Percentiles rank a stretch among this genome's conserved stretches.
These are phyloP conservation scores for Otis tarda DNA, from an alignment of 2,113 vertebrate species.

Conservation along the genomic window DNA sequence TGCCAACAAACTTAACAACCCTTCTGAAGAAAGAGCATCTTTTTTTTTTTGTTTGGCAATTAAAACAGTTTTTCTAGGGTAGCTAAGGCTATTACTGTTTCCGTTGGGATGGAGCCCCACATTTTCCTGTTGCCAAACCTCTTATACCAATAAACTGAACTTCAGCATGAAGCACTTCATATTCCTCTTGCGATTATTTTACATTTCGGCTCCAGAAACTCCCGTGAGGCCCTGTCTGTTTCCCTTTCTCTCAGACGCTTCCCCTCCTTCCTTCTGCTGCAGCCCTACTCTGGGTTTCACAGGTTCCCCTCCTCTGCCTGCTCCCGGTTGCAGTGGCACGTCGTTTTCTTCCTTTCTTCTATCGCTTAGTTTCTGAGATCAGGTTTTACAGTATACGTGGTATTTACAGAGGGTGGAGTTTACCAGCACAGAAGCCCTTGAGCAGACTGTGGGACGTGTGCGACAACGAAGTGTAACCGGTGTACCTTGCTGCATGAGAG, in stretches of 20 bases:
- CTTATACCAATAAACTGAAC: background rate
- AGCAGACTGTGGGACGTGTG: conserved; percentile 81
- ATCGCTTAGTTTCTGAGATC: background rate
- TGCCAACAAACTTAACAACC: background rate
- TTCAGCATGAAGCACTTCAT: background rate
- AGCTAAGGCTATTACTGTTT: background rate
- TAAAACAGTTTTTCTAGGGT: background rate
- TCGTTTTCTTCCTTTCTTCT: background rate
- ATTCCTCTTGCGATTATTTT: background rate
- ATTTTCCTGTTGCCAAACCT: background rate
- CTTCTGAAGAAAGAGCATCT: background rate
- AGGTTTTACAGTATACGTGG: conserved; percentile 67
- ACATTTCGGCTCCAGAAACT: background rate
- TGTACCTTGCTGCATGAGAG: conserved; percentile 99
- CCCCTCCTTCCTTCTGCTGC: background rate
- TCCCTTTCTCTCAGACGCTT: background rate
- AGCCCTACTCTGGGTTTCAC: background rate
- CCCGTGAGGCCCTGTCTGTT: background rate
- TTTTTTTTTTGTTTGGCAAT: background rate
- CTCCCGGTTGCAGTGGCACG: background rate
- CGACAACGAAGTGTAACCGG: conserved; percentile 69
- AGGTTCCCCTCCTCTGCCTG: background rate
- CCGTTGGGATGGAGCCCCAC: background rate
- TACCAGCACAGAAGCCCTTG: conserved; percentile 77
- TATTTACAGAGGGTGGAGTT: conserved; percentile 76